A percentile compares a stretch with the other conserved stretches of the same genome.
Conservation (phyloP, 1,140 invertebrate genomes). For the Cyclina sinensis region DNA sequence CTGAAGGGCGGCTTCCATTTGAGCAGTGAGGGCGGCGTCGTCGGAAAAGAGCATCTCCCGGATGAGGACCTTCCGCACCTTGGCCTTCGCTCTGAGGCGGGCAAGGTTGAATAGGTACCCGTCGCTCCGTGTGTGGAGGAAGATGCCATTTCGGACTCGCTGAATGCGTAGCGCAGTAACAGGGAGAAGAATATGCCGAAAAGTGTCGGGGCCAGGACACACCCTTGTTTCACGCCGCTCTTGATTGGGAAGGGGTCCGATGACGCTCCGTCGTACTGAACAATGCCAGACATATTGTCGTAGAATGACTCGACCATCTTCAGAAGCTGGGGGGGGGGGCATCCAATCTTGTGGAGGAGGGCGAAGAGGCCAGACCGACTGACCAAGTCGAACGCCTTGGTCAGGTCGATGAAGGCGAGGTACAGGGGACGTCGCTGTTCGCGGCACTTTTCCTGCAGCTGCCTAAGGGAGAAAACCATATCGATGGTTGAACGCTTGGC, state of each 20-base stretch:
- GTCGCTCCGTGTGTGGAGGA: conserved; percentile 70
- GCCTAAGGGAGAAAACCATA: conserved; percentile 49
- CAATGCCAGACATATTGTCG: too few relatives aligned
- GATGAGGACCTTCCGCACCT: conserved; percentile 63
- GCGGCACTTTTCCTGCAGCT: too few relatives aligned
- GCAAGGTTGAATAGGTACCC: too few relatives aligned
- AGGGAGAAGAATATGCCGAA: conserved; percentile 51
- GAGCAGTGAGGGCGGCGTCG: conserved; percentile 63
- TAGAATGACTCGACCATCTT: conserved; percentile 36
- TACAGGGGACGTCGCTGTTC: conserved; percentile 35
- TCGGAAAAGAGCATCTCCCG: conserved; percentile 72
- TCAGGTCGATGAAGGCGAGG: conserved; percentile 51
- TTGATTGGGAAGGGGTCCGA: neutral
- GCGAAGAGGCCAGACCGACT: too few relatives aligned
- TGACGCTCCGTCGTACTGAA: too few relatives aligned
- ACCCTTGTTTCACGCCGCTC: conserved; percentile 6
- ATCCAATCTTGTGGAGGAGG: conserved; percentile 42
- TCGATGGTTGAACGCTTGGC: conserved; percentile 36
- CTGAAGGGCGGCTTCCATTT: conserved; percentile 61
- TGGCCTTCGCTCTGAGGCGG: conserved; percentile 66
- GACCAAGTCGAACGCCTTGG: conserved; percentile 61
- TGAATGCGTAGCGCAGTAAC: conserved; percentile 24
- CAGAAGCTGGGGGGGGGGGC: conserved; percentile 43
- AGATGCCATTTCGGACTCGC: neutral
- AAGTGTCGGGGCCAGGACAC: conserved; percentile 37